Percentiles rank a stretch among this genome's conserved stretches.
These are phyloP conservation scores for Pangasius larnaudii DNA, from an alignment of 2,797 vertebrate species.

Conservation along the genomic window DNA sequence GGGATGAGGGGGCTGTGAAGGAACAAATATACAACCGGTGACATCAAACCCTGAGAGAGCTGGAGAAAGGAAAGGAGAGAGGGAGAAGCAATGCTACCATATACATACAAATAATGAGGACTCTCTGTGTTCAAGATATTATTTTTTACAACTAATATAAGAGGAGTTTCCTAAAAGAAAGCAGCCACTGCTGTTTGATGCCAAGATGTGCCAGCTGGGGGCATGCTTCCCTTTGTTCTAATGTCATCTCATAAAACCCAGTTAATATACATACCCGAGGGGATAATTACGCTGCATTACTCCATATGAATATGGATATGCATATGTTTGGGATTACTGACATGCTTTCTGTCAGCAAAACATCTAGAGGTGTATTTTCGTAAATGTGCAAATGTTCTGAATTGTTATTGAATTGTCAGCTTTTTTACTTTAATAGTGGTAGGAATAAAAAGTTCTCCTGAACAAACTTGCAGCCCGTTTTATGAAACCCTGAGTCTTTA, in stretches of 20 bases:
- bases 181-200: slow-evolving; percentile 20
- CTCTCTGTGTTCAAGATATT: slow-evolving; percentile 4
- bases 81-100: neutral
- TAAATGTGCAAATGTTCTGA: neutral
- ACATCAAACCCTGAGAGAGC: slow-evolving; percentile 54
- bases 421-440: neutral
- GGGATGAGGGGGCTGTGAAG: slow-evolving; percentile 78
- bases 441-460: neutral
- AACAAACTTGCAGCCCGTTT: neutral
- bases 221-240: slow-evolving; percentile 44
- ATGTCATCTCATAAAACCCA: neutral
- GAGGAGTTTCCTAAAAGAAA: slow-evolving; percentile 6
- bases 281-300: slow-evolving; percentile 28
- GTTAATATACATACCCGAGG: slow-evolving; percentile 18
- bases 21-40: slow-evolving; percentile 76
- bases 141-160: slow-evolving; percentile 10
- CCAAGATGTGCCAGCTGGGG: slow-evolving; percentile 48
- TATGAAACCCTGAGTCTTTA: neutral
- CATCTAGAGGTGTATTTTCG: neutral
- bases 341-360: slow-evolving; percentile 9
- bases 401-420: neutral
- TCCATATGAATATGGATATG: slow-evolving; percentile 42
- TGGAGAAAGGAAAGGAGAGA: slow-evolving; percentile 37
- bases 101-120: slow-evolving; percentile 37
- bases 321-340: slow-evolving; percentile 18